These are phyloP conservation scores for Lasiurus cinereus DNA, from an alignment of 2,113 vertebrate species.

Conservation along the genomic window DNA sequence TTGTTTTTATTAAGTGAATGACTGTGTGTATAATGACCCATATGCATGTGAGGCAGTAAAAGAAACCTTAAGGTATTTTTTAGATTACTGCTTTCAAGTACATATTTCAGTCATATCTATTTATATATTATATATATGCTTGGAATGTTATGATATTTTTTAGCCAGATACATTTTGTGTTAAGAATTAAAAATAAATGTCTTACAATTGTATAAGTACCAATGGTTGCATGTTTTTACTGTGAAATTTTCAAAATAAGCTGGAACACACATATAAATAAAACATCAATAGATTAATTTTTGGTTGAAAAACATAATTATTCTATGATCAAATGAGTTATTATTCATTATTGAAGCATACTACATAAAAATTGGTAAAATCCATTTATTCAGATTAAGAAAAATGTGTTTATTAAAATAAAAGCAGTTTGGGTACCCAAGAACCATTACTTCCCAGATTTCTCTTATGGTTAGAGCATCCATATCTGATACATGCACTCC, in stretches of 20 bases:
- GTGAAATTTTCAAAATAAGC: constrained; percentile 16
- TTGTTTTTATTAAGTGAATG: neutral
- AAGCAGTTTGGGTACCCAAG: neutral
- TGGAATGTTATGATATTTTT: neutral
- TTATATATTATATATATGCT: neutral
- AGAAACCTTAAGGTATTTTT: neutral
- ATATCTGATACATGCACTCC: neutral
- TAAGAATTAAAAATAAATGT: constrained; percentile 23
- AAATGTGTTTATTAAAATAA: constrained; percentile 30
- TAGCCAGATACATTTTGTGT: neutral
- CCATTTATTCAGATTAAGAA: neutral
- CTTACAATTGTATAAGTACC: neutral
- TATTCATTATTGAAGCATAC: constrained; percentile 20
- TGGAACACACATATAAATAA: neutral
- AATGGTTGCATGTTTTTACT: neutral
- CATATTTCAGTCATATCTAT: constrained; percentile 9
- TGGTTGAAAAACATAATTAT: neutral
- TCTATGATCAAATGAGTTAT: neutral
- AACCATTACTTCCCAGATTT: neutral
- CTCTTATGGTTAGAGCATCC: neutral
- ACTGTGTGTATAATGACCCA: neutral
- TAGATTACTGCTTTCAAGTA: constrained; percentile 15
- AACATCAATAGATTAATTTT: constrained; percentile 40
- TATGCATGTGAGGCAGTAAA: neutral
- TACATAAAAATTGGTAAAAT: constrained; percentile 39